These are phyloP conservation scores for Empidonax alnorum DNA, from an alignment of 2,113 vertebrate species.

Conservation along the genomic window DNA sequence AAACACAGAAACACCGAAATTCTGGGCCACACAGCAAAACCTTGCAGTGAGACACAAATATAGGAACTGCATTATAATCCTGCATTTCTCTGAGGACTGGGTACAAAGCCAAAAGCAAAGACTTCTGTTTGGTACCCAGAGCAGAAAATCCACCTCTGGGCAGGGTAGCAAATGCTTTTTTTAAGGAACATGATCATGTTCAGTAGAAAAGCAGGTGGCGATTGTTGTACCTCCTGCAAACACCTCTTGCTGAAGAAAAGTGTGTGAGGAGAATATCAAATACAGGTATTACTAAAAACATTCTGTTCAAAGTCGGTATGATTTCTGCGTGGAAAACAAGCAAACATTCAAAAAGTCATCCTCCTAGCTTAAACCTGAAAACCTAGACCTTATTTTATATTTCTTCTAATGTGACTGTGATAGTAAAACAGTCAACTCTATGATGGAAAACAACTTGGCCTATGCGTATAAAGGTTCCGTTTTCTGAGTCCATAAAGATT, in stretches of 20 bases:
- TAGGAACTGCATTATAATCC: background rate
- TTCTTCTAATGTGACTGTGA: background rate
- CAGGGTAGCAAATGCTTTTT: background rate
- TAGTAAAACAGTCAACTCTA: background rate
- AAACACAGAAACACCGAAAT: background rate
- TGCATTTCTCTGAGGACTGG: background rate
- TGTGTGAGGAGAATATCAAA: constrained; percentile 25
- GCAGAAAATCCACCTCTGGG: background rate
- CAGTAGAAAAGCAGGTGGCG: background rate
- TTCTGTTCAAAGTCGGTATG: background rate
- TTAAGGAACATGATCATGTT: background rate
- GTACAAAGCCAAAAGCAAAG: background rate
- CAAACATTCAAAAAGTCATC: background rate
- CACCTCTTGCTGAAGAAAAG: background rate
- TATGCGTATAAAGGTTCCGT: background rate
- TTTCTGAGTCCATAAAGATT: background rate
- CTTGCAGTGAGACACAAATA: background rate
- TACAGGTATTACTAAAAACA: background rate
- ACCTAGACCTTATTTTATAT: background rate
- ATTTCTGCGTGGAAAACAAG: background rate
- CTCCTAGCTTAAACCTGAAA: background rate
- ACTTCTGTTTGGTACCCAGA: background rate
- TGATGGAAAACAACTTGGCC: background rate
- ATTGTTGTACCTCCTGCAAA: background rate
- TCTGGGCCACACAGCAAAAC: background rate